phyloP scores from a whole-genome alignment of 2,113 vertebrate genomes.

The Arizona elegans region DNA sequence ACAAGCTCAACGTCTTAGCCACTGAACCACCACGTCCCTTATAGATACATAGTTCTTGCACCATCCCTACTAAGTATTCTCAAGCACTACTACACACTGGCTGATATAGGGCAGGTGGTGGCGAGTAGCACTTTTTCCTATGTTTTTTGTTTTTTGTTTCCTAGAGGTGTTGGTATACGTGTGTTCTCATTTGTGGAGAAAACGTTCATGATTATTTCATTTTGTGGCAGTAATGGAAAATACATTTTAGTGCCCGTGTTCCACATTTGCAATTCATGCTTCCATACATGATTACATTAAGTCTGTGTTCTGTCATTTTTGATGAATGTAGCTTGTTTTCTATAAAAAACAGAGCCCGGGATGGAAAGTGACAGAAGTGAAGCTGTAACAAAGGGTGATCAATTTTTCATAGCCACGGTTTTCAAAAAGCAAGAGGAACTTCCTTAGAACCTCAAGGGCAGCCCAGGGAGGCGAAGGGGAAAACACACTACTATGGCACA shows the following conservation, averaged over 20 bases:
- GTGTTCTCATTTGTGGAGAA: slow-evolving; percentile 70
- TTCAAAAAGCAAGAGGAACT: slow-evolving; percentile 56
- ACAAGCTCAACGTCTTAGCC: too few species aligned
- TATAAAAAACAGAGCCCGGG: slow-evolving; percentile 86
- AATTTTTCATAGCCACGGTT: slow-evolving; percentile 82
- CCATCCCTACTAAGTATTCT: neutral
- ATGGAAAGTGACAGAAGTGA: slow-evolving; percentile 93
- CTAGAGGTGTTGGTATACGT: slow-evolving; percentile 65
- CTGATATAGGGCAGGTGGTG: slow-evolving; percentile 36
- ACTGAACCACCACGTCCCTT: too few species aligned
- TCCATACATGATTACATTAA: slow-evolving; percentile 93
- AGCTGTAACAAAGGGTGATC: slow-evolving; percentile 89
- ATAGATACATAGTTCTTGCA: neutral
- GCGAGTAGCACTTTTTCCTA: neutral
- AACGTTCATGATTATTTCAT: slow-evolving; percentile 95
- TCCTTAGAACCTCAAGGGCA: slow-evolving; percentile 40
- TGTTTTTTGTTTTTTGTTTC: too few species aligned
- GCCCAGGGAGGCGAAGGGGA: neutral
- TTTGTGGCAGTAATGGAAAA: slow-evolving; percentile 87
- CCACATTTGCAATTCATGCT: slow-evolving; percentile 97
- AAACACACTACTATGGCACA: slow-evolving; percentile 1
- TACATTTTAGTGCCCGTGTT: slow-evolving; percentile 73
- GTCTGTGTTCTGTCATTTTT: slow-evolving; percentile 93
- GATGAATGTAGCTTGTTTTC: slow-evolving; percentile 96
- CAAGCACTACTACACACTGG: slow-evolving; percentile 1